Evolutionary conservation across 2,113 vertebrate genomes (phyloP).

Genomic region (Megaceryle maxima): DNA sequence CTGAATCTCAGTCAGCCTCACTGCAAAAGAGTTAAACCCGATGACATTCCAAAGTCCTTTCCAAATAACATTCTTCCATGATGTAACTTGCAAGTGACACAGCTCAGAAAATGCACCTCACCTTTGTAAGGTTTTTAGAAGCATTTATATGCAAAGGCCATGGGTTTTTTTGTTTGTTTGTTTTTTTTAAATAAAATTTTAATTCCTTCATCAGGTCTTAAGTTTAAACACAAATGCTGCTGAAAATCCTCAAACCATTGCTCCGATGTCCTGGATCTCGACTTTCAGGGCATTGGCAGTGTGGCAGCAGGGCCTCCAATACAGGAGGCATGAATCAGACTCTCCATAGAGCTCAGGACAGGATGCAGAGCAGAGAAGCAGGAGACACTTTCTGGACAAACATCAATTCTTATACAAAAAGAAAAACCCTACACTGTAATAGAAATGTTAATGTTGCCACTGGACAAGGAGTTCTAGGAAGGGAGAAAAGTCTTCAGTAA

Average conservation of each 20-base stretch:
- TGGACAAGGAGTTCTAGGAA: slow-evolving; percentile 31
- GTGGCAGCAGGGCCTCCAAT: background rate
- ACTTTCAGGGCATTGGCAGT: slow-evolving; percentile 1
- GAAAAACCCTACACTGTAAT: background rate
- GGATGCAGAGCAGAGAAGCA: slow-evolving; percentile 38
- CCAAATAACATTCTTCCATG: background rate
- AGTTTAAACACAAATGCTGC: slow-evolving; percentile 61
- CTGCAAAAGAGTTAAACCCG: background rate
- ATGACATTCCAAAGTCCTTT: background rate
- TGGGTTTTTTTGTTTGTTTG: no score
- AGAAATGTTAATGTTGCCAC: background rate
- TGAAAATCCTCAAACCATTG: background rate
- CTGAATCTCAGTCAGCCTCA: background rate
- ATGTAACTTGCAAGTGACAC: background rate
- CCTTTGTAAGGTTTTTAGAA: background rate
- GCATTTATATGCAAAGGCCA: background rate
- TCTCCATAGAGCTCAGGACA: slow-evolving; percentile 30
- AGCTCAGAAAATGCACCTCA: background rate
- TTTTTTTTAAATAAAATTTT: slow-evolving; percentile 65
- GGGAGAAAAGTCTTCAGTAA: slow-evolving; percentile 37
- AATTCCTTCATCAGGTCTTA: slow-evolving; percentile 66
- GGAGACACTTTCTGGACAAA: slow-evolving; percentile 21
- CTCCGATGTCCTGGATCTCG: background rate
- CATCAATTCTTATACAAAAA: slow-evolving; percentile 43
- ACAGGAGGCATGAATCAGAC: slow-evolving; percentile 33